Evolutionary conservation across 37 sponge, comb jelly and placozoan species (phyloP).

Genomic region (Amphimedon queenslandica): DNA sequence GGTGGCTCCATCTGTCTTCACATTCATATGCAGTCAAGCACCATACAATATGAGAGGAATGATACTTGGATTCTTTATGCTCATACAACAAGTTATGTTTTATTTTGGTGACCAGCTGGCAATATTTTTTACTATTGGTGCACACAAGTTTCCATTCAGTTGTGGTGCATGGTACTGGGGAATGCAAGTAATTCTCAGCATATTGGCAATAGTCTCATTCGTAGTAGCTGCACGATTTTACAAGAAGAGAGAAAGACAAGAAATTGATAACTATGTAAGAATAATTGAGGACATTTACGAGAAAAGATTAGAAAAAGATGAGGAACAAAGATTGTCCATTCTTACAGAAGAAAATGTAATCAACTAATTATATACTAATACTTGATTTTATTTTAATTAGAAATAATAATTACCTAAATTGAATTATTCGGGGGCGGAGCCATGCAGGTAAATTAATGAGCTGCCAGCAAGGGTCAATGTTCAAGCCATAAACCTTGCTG

Average conservation of each 20-base stretch:
- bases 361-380: too few relatives aligned
- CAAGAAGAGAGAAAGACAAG: constrained; percentile 21
- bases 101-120: background rate
- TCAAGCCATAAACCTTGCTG: too few relatives aligned
- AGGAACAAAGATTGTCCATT: background rate
- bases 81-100: background rate
- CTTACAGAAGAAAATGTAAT: too few relatives aligned
- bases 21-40: constrained; percentile 13
- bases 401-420: too few relatives aligned
- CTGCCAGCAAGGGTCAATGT: too few relatives aligned
- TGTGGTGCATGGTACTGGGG: background rate
- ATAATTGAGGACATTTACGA: background rate
- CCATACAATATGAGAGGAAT: constrained; percentile 28
- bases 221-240: background rate
- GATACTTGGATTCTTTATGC: constrained; percentile 7
- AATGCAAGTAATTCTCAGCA: background rate
- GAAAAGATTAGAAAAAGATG: background rate
- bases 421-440: too few relatives aligned
- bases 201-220: background rate
- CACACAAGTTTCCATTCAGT: background rate
- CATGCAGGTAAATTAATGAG: too few relatives aligned
- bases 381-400: too few relatives aligned
- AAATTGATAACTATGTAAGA: background rate
- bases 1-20: constrained; percentile 4
- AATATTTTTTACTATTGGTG: background rate